phyloP scores from a whole-genome alignment of 1,140 invertebrate species.

The Drosophila takahashii region DNA sequence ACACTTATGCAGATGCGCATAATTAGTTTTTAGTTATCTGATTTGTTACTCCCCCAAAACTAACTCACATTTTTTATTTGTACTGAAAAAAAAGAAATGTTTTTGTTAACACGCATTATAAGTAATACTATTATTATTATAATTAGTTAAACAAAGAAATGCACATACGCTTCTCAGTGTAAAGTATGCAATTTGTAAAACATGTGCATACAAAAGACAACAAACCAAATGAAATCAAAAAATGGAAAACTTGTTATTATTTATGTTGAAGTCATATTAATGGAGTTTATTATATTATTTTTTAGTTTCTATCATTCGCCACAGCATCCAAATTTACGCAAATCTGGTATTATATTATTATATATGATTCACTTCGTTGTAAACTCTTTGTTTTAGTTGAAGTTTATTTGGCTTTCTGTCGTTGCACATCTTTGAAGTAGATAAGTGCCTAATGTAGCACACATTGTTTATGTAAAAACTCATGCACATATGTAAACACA shows the following conservation, averaged over 20 bases:
- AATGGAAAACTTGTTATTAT: constrained; percentile 21
- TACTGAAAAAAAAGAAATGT: constrained; percentile 73
- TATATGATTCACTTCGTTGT: constrained; percentile 31
- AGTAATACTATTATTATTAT: constrained; percentile 43
- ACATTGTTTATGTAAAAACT: constrained; percentile 65
- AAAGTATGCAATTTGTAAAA: constrained; percentile 46
- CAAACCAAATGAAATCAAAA: constrained; percentile 33
- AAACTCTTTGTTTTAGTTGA: constrained; percentile 62
- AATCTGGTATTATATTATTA: constrained; percentile 47
- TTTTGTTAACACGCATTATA: constrained; percentile 58
- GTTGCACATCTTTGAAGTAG: constrained; percentile 52
- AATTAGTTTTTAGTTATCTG: constrained; percentile 51
- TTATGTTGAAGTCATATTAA: constrained; percentile 30
- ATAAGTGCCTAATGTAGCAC: constrained; percentile 44
- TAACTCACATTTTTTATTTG: constrained; percentile 65
- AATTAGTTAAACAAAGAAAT: constrained; percentile 44
- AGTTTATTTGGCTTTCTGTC: constrained; percentile 38
- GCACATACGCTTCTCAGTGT: constrained; percentile 36
- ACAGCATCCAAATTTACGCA: constrained; percentile 17
- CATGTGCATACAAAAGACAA: constrained; percentile 21
- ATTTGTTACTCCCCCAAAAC: constrained; percentile 54
- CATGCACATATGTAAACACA: constrained; percentile 36
- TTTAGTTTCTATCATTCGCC: constrained; percentile 9
- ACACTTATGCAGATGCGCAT: constrained; percentile 49
- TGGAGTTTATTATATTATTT: constrained; percentile 51